Evolutionary conservation across 1,140 invertebrate genomes (phyloP).

Genomic region (Eumaeus atala): DNA sequence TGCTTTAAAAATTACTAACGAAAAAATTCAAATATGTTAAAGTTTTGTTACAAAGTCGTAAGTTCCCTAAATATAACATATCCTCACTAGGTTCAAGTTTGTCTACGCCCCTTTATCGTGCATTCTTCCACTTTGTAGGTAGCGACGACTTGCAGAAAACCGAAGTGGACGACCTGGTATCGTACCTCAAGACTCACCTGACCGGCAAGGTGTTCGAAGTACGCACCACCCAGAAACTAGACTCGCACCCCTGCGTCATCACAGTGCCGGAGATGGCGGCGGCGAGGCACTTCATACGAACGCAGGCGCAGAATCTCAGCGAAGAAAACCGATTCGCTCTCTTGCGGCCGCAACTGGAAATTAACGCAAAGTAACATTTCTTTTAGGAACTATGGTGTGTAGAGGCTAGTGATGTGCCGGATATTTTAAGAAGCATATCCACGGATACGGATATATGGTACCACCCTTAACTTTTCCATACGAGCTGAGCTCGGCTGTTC

Average conservation of each 20-base stretch:
- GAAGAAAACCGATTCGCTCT: constrained; percentile 91
- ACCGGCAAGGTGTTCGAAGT: constrained; percentile 86
- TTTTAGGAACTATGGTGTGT: too few relatives aligned
- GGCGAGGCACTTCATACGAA: constrained; percentile 94
- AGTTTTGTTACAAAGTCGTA: too few relatives aligned
- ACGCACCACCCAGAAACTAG: constrained; percentile 87
- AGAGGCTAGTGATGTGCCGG: too few relatives aligned
- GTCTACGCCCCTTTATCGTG: too few relatives aligned
- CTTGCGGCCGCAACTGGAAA: constrained; percentile 92
- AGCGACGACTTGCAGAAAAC: constrained; percentile 80
- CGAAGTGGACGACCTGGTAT: constrained; percentile 84
- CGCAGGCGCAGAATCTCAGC: constrained; percentile 87
- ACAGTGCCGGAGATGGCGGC: constrained; percentile 97
- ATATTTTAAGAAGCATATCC: too few relatives aligned
- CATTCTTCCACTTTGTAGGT: constrained; percentile 57
- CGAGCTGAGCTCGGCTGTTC: too few relatives aligned
- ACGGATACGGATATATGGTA: too few relatives aligned
- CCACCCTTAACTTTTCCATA: too few relatives aligned
- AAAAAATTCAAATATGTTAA: too few relatives aligned
- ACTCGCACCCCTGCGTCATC: constrained; percentile 93
- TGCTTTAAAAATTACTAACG: too few relatives aligned
- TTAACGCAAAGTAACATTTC: constrained; percentile 87
- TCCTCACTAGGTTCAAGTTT: too few relatives aligned
- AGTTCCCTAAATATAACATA: too few relatives aligned
- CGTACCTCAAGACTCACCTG: constrained; percentile 85